phyloP scores from a whole-genome alignment of 2,888 invertebrate species.

The Hydrotaea diabolus region DNA sequence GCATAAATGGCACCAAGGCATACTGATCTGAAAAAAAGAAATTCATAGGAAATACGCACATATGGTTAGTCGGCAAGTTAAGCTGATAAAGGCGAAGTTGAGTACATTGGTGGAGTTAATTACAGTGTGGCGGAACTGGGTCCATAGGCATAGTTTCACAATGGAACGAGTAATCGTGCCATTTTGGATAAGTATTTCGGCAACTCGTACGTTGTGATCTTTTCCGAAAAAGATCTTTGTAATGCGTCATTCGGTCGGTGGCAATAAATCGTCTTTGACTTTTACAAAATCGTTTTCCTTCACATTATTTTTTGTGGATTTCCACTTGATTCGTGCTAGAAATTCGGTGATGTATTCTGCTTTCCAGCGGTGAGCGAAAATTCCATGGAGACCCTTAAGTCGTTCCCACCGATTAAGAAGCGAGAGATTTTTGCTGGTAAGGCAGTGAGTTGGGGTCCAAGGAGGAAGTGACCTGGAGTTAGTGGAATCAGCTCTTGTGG shows the following conservation, averaged over 20 bases:
- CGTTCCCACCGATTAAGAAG: not conserved
- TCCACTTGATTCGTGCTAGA: not conserved
- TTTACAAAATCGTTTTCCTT: not conserved
- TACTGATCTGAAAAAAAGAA: too few relatives aligned
- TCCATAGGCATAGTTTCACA: not conserved
- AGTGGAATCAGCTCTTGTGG: slow-evolving; percentile 43
- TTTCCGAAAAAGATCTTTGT: not conserved
- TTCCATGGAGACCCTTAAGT: not conserved
- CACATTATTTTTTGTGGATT: not conserved
- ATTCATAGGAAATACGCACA: too few relatives aligned
- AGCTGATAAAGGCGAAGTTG: too few relatives aligned
- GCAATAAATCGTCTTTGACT: not conserved
- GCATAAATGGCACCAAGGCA: too few relatives aligned
- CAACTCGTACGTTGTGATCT: not conserved
- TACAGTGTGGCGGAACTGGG: too few relatives aligned
- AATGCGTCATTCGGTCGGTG: not conserved
- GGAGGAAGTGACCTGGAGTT: slow-evolving; percentile 52
- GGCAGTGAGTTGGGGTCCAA: slow-evolving; percentile 20
- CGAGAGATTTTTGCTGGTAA: not conserved
- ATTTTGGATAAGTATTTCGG: not conserved
- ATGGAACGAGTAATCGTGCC: not conserved
- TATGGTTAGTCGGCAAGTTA: too few relatives aligned
- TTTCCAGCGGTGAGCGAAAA: not conserved
- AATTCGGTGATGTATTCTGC: not conserved
- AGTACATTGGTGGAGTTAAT: too few relatives aligned